These are phyloP conservation scores for Carpatolechia fugitivella DNA, from an alignment of 2,888 invertebrate species.

Conservation along the genomic window DNA sequence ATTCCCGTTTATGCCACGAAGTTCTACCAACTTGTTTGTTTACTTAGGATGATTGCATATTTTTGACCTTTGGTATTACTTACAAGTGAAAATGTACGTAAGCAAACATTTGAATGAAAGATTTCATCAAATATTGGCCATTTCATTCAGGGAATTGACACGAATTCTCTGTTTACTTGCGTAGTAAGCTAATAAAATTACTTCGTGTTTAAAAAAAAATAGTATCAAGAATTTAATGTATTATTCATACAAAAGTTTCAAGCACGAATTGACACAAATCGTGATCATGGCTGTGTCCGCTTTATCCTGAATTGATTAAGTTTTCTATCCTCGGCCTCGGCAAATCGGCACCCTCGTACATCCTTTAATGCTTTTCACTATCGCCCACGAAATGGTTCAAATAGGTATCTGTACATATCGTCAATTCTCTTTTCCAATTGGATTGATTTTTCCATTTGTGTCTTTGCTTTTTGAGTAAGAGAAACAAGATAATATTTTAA, in stretches of 20 bases:
- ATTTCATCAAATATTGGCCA: too few species aligned
- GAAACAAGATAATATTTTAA: too few species aligned
- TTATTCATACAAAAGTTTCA: not conserved
- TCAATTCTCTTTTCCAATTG: not conserved
- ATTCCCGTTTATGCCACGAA: not conserved
- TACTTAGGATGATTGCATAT: conserved; percentile 1
- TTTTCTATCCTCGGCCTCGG: too few species aligned
- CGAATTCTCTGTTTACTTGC: too few species aligned
- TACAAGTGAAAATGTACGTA: not conserved
- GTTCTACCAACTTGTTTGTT: not conserved
- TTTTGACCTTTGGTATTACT: not conserved
- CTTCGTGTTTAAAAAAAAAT: not conserved
- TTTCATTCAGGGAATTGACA: too few species aligned
- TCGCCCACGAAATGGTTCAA: not conserved
- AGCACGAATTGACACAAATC: not conserved
- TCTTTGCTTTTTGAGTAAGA: too few species aligned
- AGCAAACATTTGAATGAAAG: not conserved
- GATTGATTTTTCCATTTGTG: too few species aligned
- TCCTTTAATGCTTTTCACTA: not conserved
- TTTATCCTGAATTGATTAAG: conserved; percentile 4
- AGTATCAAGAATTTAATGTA: not conserved
- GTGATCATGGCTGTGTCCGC: not conserved
- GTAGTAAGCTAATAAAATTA: too few species aligned
- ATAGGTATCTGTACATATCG: too few species aligned
- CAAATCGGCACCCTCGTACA: not conserved